Evolutionary conservation across 2,888 invertebrate genomes (phyloP).

Genomic region (Xestia c-nigrum): DNA sequence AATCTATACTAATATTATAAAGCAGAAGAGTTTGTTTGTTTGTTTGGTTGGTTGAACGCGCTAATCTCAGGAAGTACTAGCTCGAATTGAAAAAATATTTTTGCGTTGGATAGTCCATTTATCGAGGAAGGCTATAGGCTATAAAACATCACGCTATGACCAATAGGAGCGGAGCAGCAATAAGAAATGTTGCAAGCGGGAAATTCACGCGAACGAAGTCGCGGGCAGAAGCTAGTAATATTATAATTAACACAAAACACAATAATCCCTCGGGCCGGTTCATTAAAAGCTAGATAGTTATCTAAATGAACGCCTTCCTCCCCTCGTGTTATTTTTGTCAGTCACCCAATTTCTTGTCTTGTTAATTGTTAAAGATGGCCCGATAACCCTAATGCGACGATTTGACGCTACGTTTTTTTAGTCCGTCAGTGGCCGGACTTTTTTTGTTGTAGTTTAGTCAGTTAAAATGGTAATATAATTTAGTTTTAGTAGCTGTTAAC

Average conservation of each 20-base stretch:
- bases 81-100: no score
- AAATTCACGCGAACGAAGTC: no score
- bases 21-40: no score
- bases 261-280: constrained; percentile 37
- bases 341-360: constrained; percentile 57
- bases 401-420: constrained; percentile 59
- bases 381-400: constrained; percentile 64
- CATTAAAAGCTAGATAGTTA: constrained; percentile 66
- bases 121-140: no score
- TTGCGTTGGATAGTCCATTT: no score
- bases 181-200: no score
- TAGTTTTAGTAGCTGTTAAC: background rate
- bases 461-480: constrained; percentile 11
- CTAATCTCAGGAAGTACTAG: no score
- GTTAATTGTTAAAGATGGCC: constrained; percentile 64
- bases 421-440: constrained; percentile 8
- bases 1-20: no score
- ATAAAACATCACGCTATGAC: no score
- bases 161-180: no score
- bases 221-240: no score
- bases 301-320: constrained; percentile 67
- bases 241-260: constrained; percentile 41
- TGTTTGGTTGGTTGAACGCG: no score
- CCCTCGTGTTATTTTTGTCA: constrained; percentile 43
- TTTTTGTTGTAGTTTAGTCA: constrained; percentile 15